Evolutionary conservation across 2,113 vertebrate genomes (phyloP), one percentile per base, ranked within the genome.

Genomic region (Cheirogaleus medius): DNA sequence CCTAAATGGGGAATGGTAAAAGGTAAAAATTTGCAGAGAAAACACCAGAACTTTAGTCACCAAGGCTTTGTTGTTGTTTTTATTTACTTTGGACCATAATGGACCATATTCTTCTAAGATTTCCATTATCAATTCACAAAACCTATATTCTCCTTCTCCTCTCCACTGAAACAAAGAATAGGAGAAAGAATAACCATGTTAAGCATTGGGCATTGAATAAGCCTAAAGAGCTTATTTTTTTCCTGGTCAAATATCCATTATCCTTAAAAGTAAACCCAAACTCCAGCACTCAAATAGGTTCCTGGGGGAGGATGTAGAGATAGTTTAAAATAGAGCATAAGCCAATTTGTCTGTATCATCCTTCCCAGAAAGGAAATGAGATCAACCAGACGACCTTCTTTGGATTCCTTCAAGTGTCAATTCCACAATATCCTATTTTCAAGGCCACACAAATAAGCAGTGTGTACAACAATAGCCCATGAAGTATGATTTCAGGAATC

Each of bases 181-280:
- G 37, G 13, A 44, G 29, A 74, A 76, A 52, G n/a, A 90, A 88
- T 23, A 21, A 58, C 32, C n/a, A 29, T 32, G 12, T 34, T 49
- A 80, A 77, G 13, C 1, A 21, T 4, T 52, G 47, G 3, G 83
- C n/a, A 39, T 68, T 58, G n/a, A 94, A 69, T 21, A 88, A 52
- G 37, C 23, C 74, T 29, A 29, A 15, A 23, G 49, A 69, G 47
- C 49, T 80, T 69, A 78, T 39, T 39, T 94, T 94, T 64, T 85
- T 64, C 83, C 77, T 77, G 39, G 21, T 87, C 39, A 94, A 76
- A 92, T 63, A 78, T 37, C n/a, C 49, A 80, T 87, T 91, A 63
- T 73, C 64, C 44, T 91, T 82, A 47, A 97, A 84, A 95, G 82
- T 34, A 88, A 77, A 86, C 7, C 60, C 78, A 87, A 82, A 94